Percentiles rank a stretch among this genome's conserved stretches.
Evolutionary conservation across 2,888 invertebrate species (phyloP).

Genomic region (Leucania comma): DNA sequence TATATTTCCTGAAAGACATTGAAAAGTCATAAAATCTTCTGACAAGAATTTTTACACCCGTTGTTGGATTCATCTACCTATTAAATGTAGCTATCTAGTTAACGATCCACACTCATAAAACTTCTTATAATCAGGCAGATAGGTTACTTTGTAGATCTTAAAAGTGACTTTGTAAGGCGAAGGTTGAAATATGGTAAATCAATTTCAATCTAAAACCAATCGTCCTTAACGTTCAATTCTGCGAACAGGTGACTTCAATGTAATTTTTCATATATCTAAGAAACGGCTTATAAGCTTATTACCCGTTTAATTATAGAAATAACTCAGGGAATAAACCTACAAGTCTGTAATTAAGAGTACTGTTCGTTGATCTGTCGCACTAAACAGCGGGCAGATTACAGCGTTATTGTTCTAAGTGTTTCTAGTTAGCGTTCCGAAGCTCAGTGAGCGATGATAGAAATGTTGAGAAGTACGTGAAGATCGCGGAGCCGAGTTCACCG

Average conservation of each 20-base stretch:
- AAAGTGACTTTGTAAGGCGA: conserved; percentile 1
- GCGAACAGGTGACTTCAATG: background rate
- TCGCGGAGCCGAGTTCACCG: conserved; percentile 76
- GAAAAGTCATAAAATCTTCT: conserved; percentile 4
- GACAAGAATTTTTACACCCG: conserved; percentile 18
- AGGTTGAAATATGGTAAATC: background rate
- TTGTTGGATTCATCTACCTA: conserved; percentile 21
- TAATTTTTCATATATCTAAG: conserved; percentile 28
- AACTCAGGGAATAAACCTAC: conserved; percentile 23
- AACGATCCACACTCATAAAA: conserved; percentile 41
- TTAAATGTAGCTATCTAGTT: conserved; percentile 12
- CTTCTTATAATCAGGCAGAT: conserved; percentile 17
- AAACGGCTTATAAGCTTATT: conserved; percentile 30
- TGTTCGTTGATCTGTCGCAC: conserved; percentile 49
- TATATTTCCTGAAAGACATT: conserved; percentile 8
- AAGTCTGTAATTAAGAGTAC: conserved; percentile 52
- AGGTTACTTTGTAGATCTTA: conserved; percentile 18
- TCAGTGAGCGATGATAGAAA: conserved; percentile 62
- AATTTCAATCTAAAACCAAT: background rate
- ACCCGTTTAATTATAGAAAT: conserved; percentile 43
- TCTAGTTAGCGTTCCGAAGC: conserved; percentile 59
- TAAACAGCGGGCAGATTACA: conserved; percentile 51
- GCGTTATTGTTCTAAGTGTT: conserved; percentile 59
- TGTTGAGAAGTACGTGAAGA: conserved; percentile 60
- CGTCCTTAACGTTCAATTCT: background rate